Base-by-base conservation (phyloP, 1,140 invertebrate species). In the Atta cephalotes region DNA sequence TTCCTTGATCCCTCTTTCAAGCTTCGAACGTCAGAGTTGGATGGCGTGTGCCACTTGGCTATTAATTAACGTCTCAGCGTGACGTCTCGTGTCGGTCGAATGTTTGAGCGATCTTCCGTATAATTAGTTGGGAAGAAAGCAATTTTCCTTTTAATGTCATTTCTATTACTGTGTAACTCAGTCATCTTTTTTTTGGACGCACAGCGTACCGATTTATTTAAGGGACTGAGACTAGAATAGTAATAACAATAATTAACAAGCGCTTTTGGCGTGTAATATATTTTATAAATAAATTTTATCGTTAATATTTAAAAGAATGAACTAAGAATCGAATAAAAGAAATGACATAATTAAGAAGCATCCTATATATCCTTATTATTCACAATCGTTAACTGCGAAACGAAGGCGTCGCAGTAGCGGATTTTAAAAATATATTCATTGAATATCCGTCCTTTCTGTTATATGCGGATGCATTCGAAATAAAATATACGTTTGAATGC, bases 61-160 rank as follows among this genome's bases (percentile, higher is more conserved):
- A 76, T 84, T 84, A 84, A 84, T 84, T 74, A 84, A 84, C 28
- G 80, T 84, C 70, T 51, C 80, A 18, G 14, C 25, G 39, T 45
- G 80, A 62, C 39, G 35, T 84, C 39, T n/a, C 70, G 51, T 28
- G 25, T 51, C 56, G 25, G 25, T n/a, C 80, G 25, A 62, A 62
- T 28, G 56, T 76, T 84, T 84, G 70, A 74, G 72, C 16, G 39
- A 84, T 76, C 80, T 63, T 74, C 80, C 39, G n/a, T 76, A 21
- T 62, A 76, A 84, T 84, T 84, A 84, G 58, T 25, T 45, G 70
- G 10, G 56, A 62, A 39, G 25, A 62, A 74, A 49, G 70, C 70
- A 60, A 70, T 70, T 70, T 60, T 49, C 25, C 53, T 84, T 39
- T 84, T 39, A 60, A 31, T 84, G 56, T 84, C 56, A 84, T 84